These are phyloP conservation scores for Phodopus roborovskii DNA, from an alignment of 2,113 vertebrate species.

Conservation along the genomic window DNA sequence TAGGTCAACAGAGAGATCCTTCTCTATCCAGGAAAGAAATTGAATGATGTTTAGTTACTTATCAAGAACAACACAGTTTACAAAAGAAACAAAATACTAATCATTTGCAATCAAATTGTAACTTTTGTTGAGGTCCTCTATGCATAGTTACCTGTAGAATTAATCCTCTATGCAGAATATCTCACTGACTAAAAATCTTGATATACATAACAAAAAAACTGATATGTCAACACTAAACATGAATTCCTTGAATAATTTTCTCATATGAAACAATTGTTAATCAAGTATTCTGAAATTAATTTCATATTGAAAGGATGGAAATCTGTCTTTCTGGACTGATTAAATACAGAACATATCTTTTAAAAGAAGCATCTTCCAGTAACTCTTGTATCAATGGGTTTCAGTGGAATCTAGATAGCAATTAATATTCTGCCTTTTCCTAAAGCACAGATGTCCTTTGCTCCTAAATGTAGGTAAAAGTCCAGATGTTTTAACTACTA, in stretches of 20 bases:
- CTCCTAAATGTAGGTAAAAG: slow-evolving; percentile 28
- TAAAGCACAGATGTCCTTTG: background rate
- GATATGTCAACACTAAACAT: background rate
- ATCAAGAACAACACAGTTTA: background rate
- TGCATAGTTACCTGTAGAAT: background rate
- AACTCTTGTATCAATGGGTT: background rate
- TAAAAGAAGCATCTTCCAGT: background rate
- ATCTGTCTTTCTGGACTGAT: background rate
- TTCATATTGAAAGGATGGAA: background rate
- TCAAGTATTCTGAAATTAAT: background rate
- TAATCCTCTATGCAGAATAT: background rate
- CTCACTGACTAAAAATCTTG: background rate
- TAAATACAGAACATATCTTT: background rate
- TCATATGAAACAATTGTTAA: background rate
- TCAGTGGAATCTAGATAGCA: background rate
- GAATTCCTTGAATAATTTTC: background rate
- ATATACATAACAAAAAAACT: slow-evolving; percentile 34
- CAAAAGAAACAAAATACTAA: background rate
- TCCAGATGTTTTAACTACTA: background rate
- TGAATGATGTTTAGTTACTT: background rate
- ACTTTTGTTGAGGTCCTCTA: background rate
- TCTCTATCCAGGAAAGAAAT: background rate
- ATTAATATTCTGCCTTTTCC: background rate
- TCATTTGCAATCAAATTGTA: background rate
- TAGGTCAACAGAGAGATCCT: background rate